Conservation (phyloP, 2,888 invertebrate genomes). For the Melangyna quadrimaculata region DNA sequence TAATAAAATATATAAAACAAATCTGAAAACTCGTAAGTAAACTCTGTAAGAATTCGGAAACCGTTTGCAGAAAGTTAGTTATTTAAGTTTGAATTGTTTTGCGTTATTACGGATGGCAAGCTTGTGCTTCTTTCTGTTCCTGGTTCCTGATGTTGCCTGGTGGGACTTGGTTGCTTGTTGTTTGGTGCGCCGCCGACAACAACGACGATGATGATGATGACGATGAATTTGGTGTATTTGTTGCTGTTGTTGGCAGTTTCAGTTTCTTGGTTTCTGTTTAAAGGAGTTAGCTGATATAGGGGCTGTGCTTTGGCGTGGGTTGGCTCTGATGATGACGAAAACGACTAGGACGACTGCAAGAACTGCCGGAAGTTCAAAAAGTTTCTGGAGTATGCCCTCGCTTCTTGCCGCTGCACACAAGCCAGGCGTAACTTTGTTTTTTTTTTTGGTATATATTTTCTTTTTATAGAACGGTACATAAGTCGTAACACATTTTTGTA, state of each 20-base stretch:
- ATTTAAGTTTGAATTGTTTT: slow-evolving; percentile 71
- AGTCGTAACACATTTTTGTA: slow-evolving; percentile 53
- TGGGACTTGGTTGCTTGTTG: slow-evolving; percentile 9
- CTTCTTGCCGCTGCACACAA: slow-evolving; percentile 2
- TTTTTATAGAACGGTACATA: background rate
- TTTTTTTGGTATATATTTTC: background rate
- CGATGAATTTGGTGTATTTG: slow-evolving; percentile 43
- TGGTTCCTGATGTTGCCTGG: slow-evolving; percentile 15
- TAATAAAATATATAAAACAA: slow-evolving; percentile 2
- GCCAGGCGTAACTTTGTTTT: slow-evolving; percentile 24
- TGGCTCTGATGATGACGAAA: background rate
- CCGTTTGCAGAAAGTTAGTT: slow-evolving; percentile 69
- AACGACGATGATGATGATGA: background rate
- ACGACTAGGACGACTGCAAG: slow-evolving; percentile 37
- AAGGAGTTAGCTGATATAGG: background rate
- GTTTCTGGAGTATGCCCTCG: slow-evolving; percentile 57
- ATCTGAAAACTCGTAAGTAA: slow-evolving; percentile 65
- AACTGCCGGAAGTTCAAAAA: slow-evolving; percentile 71
- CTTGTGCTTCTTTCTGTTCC: slow-evolving; percentile 27
- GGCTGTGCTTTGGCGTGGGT: slow-evolving; percentile 4
- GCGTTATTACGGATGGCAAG: slow-evolving; percentile 64
- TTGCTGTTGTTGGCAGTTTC: slow-evolving; percentile 31
- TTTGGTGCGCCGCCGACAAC: slow-evolving; percentile 19
- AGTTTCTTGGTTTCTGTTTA: slow-evolving; percentile 1
- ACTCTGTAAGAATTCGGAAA: slow-evolving; percentile 69